Conservation (phyloP, 2,113 vertebrate species). For the Actinemys pallida region DNA sequence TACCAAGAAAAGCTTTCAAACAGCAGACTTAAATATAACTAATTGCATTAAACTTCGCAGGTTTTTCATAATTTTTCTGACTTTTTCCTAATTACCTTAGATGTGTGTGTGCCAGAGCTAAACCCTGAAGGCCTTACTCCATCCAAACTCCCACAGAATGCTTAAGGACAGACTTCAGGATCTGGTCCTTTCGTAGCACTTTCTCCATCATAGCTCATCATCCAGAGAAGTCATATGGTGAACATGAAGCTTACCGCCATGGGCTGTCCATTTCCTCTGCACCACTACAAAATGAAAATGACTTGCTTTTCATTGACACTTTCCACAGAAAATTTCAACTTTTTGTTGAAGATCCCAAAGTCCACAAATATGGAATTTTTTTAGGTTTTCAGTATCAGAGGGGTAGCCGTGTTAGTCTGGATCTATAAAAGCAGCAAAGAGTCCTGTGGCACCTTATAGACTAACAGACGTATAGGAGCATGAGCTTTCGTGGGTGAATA, state of each 20-base stretch:
- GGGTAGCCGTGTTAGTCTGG: no score
- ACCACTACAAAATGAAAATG: background rate
- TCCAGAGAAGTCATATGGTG: background rate
- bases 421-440: no score
- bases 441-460: no score
- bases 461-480: no score
- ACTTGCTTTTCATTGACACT: background rate
- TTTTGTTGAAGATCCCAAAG: background rate
- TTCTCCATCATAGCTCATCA: conserved; percentile 42
- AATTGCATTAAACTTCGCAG: conserved; percentile 37
- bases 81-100: background rate
- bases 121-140: conserved; percentile 36
- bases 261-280: background rate
- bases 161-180: background rate
- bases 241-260: background rate
- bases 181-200: conserved; percentile 35
- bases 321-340: background rate
- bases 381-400: background rate
- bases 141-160: conserved; percentile 6
- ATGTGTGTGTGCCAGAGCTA: conserved; percentile 45
- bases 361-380: background rate
- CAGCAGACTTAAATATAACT: conserved; percentile 14
- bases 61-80: conserved; percentile 12
- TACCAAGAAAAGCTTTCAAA: conserved; percentile 15
- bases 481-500: no score